phyloP scores from a whole-genome alignment of 1,140 invertebrate genomes.

The Hycleus phaleratus region DNA sequence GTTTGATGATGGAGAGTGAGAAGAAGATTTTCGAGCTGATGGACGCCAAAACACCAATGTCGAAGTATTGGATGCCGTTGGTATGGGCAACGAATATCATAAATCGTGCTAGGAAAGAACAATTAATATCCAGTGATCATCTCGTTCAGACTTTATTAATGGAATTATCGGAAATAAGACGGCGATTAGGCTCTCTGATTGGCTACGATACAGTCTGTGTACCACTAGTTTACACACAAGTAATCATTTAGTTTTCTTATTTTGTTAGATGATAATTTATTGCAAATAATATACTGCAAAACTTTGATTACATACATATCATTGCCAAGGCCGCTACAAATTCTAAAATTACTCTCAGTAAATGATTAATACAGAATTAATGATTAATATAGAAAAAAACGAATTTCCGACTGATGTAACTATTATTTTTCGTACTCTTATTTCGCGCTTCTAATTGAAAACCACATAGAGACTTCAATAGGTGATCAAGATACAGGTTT shows the following conservation, averaged over 20 bases:
- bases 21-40: slow-evolving; percentile 82
- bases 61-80: slow-evolving; percentile 88
- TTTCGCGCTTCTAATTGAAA: too few species aligned
- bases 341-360: too few species aligned
- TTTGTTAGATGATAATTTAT: too few species aligned
- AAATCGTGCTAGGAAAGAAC: slow-evolving; percentile 73
- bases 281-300: too few species aligned
- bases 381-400: too few species aligned
- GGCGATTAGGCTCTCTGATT: slow-evolving; percentile 69
- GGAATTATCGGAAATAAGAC: slow-evolving; percentile 75
- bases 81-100: slow-evolving; percentile 89
- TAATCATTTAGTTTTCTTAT: slow-evolving; percentile 39
- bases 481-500: too few species aligned
- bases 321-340: too few species aligned
- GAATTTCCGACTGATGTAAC: too few species aligned
- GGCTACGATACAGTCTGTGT: slow-evolving; percentile 96
- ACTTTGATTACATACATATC: too few species aligned
- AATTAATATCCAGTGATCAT: slow-evolving; percentile 73
- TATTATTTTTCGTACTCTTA: too few species aligned
- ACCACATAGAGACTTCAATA: too few species aligned
- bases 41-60: slow-evolving; percentile 80
- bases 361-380: too few species aligned
- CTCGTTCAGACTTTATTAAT: slow-evolving; percentile 78
- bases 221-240: slow-evolving; percentile 96
- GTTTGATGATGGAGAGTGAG: slow-evolving; percentile 84